Evolutionary conservation across 2,888 invertebrate genomes (phyloP).

Genomic region (Salpingus planirostris): DNA sequence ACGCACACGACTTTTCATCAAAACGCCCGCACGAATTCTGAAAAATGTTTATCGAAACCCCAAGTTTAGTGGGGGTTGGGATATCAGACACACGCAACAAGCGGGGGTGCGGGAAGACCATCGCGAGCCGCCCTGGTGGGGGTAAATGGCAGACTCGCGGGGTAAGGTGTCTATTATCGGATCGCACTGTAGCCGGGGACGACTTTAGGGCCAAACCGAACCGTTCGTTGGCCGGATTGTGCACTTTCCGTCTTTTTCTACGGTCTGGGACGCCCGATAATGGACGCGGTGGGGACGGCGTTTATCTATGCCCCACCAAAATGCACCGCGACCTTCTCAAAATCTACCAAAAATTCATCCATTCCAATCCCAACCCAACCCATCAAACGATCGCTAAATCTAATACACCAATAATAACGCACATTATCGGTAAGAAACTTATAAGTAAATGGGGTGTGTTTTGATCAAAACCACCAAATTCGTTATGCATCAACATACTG

Average conservation of each 20-base stretch:
- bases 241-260: conserved; percentile 17
- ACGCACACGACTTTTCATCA: conserved; percentile 38
- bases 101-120: conserved; percentile 30
- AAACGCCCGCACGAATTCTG: conserved; percentile 41
- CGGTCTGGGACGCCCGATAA: conserved; percentile 14
- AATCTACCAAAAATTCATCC: too few relatives aligned
- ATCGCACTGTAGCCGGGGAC: too few relatives aligned
- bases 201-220: conserved; percentile 21
- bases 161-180: conserved; percentile 31
- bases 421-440: too few relatives aligned
- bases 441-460: too few relatives aligned
- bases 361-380: too few relatives aligned
- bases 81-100: conserved; percentile 33
- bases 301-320: conserved; percentile 7
- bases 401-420: too few relatives aligned
- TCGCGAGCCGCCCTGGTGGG: conserved; percentile 25
- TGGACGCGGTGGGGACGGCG: conserved; percentile 12
- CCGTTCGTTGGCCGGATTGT: conserved; percentile 16
- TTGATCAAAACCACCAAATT: too few relatives aligned
- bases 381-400: too few relatives aligned
- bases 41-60: conserved; percentile 39
- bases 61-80: conserved; percentile 34
- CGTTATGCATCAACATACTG: too few relatives aligned
- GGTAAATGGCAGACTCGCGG: conserved; percentile 25
- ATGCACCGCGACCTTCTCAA: too few relatives aligned